Evolutionary conservation across 1,140 invertebrate species (phyloP).

Genomic region (Thaumatotibia leucotreta): DNA sequence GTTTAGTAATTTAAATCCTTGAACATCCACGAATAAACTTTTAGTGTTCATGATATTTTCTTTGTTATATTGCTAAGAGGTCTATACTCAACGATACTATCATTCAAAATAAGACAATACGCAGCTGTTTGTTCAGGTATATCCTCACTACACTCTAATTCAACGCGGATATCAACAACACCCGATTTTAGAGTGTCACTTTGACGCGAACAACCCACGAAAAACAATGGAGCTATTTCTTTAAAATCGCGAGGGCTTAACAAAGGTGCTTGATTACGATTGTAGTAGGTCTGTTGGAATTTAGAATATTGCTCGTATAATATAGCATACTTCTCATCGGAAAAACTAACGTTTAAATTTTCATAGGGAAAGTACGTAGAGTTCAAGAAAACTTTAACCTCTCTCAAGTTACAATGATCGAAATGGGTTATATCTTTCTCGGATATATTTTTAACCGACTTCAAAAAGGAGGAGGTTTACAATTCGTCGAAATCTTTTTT

Average conservation of each 20-base stretch:
- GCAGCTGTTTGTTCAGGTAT: slow-evolving; percentile 28
- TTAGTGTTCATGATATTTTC: not conserved
- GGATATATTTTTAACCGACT: slow-evolving; percentile 15
- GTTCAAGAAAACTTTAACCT: slow-evolving; percentile 17
- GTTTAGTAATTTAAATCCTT: not conserved
- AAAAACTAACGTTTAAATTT: slow-evolving; percentile 13
- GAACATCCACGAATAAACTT: not conserved
- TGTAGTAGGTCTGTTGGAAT: slow-evolving; percentile 23
- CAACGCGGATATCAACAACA: slow-evolving; percentile 22
- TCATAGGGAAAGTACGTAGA: slow-evolving; percentile 20
- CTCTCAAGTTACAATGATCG: slow-evolving; percentile 18
- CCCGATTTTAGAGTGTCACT: slow-evolving; percentile 25
- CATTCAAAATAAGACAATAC: slow-evolving; percentile 31
- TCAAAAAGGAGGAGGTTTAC: too few species aligned
- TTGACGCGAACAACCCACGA: slow-evolving; percentile 20
- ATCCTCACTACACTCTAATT: slow-evolving; percentile 21
- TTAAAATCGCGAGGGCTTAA: slow-evolving; percentile 3
- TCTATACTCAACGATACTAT: slow-evolving; percentile 27
- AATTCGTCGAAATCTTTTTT: too few species aligned
- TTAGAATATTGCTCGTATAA: slow-evolving; percentile 20
- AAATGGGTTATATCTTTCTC: slow-evolving; percentile 12
- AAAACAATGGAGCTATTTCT: slow-evolving; percentile 15
- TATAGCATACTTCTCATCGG: slow-evolving; percentile 19
- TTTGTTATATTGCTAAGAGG: slow-evolving; percentile 17
- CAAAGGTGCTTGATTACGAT: slow-evolving; percentile 6